Conservation (phyloP, 2,797 vertebrate species). For the Hemibagrus guttatus region DNA sequence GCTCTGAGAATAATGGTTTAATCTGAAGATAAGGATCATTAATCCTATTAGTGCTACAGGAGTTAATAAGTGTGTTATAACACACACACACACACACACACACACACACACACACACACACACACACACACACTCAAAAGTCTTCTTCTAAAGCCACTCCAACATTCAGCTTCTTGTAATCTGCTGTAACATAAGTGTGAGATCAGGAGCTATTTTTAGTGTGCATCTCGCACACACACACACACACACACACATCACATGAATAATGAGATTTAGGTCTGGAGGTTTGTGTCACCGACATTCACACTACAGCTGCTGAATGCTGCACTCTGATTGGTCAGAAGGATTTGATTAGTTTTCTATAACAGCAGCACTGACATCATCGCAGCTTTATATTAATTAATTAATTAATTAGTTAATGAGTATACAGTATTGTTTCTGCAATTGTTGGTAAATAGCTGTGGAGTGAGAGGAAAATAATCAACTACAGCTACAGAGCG, state of each 20-base stretch:
- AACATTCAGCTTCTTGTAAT: neutral
- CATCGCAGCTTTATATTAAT: neutral
- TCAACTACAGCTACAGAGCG: neutral
- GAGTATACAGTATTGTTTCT: neutral
- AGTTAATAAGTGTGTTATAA: conserved; percentile 14
- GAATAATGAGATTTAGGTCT: neutral
- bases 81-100: neutral
- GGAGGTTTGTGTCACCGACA: neutral
- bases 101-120: neutral
- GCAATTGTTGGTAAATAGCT: no score
- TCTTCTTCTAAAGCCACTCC: neutral
- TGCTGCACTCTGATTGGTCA: neutral
- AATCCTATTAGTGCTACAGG: conserved; percentile 18
- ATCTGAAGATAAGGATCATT: neutral
- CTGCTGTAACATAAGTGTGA: neutral
- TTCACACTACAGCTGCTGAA: neutral
- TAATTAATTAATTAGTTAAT: no score
- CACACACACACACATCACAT: neutral
- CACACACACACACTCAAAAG: neutral
- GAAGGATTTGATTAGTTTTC: neutral
- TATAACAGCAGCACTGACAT: neutral
- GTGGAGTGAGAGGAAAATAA: neutral
- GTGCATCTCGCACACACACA: neutral
- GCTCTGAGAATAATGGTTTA: neutral
- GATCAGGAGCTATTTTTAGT: neutral